Conservation (phyloP, 2,888 invertebrate genomes). For the Trichogramma evanescens region DNA sequence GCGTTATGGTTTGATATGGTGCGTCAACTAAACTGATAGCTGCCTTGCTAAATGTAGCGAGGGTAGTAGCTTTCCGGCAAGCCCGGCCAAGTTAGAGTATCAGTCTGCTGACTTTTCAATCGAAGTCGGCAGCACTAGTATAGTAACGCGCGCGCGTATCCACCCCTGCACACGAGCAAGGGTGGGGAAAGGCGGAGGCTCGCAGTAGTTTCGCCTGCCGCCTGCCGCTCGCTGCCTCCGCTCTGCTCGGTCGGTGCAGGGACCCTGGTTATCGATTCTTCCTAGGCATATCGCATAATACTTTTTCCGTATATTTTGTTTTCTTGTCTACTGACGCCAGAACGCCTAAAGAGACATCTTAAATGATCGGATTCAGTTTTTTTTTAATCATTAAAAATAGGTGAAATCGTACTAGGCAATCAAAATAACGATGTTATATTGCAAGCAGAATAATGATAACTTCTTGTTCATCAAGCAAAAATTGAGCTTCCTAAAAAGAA, state of each 20-base stretch:
- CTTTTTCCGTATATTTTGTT: neutral
- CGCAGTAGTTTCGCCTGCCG: neutral
- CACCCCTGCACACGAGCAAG: neutral
- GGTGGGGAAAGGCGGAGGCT: constrained; percentile 1
- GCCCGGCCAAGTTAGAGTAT: neutral
- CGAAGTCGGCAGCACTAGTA: too few species aligned
- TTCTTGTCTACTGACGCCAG: too few species aligned
- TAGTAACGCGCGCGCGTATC: neutral
- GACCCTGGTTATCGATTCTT: neutral
- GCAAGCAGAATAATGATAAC: too few species aligned
- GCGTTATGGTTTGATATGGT: constrained; percentile 48
- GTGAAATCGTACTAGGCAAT: too few species aligned
- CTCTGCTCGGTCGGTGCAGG: neutral
- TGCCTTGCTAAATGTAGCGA: constrained; percentile 14
- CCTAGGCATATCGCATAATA: neutral
- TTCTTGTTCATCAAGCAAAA: too few species aligned
- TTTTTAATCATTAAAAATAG: too few species aligned
- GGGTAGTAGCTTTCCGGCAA: constrained; percentile 16
- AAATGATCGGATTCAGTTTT: too few species aligned
- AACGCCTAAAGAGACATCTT: too few species aligned
- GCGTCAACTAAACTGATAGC: constrained; percentile 47
- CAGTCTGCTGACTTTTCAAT: too few species aligned
- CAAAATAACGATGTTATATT: too few species aligned
- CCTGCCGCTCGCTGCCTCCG: neutral
- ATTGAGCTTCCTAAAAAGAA: too few species aligned